A percentile compares a stretch with the other conserved stretches of the same genome.
These are phyloP conservation scores for Pipistrellus kuhlii DNA, from an alignment of 2,797 vertebrate species.

Conservation along the genomic window DNA sequence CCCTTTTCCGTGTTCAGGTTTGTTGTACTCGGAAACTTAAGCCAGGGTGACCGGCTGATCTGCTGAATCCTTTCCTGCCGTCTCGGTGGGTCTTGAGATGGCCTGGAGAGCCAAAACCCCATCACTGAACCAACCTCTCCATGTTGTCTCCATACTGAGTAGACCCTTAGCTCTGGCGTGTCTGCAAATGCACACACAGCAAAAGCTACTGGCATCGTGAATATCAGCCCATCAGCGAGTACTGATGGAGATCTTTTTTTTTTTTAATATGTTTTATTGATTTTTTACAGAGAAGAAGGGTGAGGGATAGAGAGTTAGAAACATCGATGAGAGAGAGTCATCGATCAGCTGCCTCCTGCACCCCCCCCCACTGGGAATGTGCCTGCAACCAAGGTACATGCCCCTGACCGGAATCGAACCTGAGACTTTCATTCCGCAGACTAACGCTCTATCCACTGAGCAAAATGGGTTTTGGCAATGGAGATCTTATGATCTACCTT, in stretches of 20 bases:
- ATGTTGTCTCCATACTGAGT: neutral
- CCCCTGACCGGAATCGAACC: no score
- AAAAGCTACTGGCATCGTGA: neutral
- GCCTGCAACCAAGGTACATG: no score
- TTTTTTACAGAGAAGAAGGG: no score
- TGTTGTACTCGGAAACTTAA: neutral
- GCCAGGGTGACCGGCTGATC: neutral
- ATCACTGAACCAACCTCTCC: neutral
- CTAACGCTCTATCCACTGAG: no score
- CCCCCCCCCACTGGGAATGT: no score
- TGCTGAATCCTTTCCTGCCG: neutral
- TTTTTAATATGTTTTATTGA: no score
- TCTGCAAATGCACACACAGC: neutral
- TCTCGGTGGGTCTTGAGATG: neutral
- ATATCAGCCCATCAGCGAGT: accelerated
- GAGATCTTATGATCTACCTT: neutral
- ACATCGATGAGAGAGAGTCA: no score
- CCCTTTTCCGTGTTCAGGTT: neutral
- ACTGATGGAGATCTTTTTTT: neutral
- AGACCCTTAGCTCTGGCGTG: neutral
- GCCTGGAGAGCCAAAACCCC: neutral
- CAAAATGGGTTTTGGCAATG: neutral
- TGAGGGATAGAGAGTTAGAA: no score
- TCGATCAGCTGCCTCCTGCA: no score
- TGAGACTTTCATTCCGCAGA: no score